Evolutionary conservation across 2,797 vertebrate species (phyloP), one percentile per base, ranked within the genome.

Genomic region (Sciurus vulgaris): DNA sequence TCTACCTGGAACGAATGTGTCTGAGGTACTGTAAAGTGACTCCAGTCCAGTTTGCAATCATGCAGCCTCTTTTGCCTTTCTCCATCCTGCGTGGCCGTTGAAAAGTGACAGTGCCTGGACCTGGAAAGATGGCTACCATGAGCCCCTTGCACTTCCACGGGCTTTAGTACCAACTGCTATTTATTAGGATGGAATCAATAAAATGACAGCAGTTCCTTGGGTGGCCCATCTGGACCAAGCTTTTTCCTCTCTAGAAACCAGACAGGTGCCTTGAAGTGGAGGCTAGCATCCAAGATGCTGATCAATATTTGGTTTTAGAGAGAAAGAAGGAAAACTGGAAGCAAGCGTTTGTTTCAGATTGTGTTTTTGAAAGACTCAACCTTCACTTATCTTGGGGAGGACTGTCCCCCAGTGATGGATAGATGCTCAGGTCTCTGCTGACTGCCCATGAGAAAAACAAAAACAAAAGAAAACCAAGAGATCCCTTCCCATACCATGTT

Each of bases 381-480:
- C 56, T 15, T 33, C n/a, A 20, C 15, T 1, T 24, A 35, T 54
- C 65, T 30, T 90, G 87, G 89, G 92, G 96, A 92, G 92, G 47
- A 85, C 89, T 35, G 86, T 93, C 96, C 91, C 85, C 81, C 89
- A 41, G 56, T 1, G 14, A 89, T 49, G 61, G 81, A 63, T 93
- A 67, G 95, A 95, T 94, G 78, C 38, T 95, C 83, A 95, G 89
- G 94, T 96, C 93, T 92, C 93, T 81, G 93, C 61, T 65, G 89
- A 88, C 73, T 95, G 96, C 67, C 95, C 56, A 22, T 70, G 94
- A 97, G 77, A 91, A 91, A 95, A 96, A 78, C 35, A 93, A 95
- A 96, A 78, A 38, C 12, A 77, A 65, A 90, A 38, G 7, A 41
- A 76, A 94, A 26, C n/a, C 47, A 33, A 63, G 11, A 20, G 35